Evolutionary conservation across 2,113 vertebrate genomes (phyloP), one percentile per base, ranked within the genome.

Genomic region (Indri indri): DNA sequence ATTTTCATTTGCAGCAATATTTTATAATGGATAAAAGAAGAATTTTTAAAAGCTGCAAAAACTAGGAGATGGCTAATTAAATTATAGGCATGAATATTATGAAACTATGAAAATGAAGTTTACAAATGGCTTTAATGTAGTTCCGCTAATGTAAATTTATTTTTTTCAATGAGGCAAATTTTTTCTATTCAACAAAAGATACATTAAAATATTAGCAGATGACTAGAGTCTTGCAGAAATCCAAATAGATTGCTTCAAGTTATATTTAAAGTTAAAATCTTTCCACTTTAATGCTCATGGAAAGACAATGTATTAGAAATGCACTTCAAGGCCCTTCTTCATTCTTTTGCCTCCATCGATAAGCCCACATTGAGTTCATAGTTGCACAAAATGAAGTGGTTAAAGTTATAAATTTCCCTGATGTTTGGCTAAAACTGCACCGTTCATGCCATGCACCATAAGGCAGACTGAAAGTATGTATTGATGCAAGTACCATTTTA

Each of bases 161-260:
- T 34, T 74, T 42, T 88, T 91, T 86, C 34, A 74, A 27, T 23
- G 1, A 90, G 2, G 25, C 27, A 79, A 82, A 80, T 37, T 27
- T 37, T 61, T 32, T 73, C 27, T 76, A 45, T 80, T 82, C 8
- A 54, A 16, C 22, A 70, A 95, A 97, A 45, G 16, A 52, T 74
- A n/a, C 30, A 87, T 42, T 95, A 80, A 95, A 79, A 68, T 40
- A 89, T 8, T 87, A 94, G 57, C 6, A 95, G 37, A 61, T 68
- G 22, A 42, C 12, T 59, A 54, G 17, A 76, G 13, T 42, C 37
- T 57, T 77, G 20, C n/a, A 83, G 66, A 96, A 94, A 94, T 23
- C 74, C 50, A 59, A 91, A 91, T 25, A 30, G 0, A 77, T 81
- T 70, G 11, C 6, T 77, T 71, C 42, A 77, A 45, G 18, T 84